These are phyloP conservation scores for Lithophane ornitopus DNA, from an alignment of 2,888 invertebrate genomes.

Conservation along the genomic window DNA sequence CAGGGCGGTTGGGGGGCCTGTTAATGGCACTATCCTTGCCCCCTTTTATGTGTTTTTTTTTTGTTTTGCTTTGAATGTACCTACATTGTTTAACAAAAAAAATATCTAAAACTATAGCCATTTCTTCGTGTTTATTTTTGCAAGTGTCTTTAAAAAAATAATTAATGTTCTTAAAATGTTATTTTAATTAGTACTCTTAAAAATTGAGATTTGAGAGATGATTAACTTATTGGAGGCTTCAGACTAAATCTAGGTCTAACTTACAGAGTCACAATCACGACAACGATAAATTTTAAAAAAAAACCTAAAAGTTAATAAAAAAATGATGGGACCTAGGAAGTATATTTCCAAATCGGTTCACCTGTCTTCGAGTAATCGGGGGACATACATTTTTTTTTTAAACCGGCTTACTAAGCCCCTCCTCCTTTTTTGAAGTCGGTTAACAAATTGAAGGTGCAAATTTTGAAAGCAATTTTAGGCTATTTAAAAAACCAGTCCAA, in stretches of 20 bases:
- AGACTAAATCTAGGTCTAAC: background rate
- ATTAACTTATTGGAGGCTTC: background rate
- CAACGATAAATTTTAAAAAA: background rate
- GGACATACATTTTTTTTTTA: no score
- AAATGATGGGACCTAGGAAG: no score
- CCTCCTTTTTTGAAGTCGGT: no score
- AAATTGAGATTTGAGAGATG: background rate
- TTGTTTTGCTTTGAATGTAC: constrained; percentile 12
- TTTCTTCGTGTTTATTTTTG: background rate
- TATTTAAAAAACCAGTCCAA: background rate
- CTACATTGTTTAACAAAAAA: background rate
- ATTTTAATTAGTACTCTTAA: background rate
- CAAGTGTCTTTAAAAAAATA: background rate
- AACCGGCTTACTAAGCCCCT: no score
- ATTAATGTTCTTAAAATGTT: background rate
- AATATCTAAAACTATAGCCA: background rate
- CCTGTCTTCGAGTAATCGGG: no score
- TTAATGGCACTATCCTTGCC: background rate
- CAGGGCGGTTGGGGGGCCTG: background rate
- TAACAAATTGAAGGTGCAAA: background rate
- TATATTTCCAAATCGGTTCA: no score
- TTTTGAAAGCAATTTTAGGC: no score
- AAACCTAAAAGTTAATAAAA: no score
- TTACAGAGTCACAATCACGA: background rate
- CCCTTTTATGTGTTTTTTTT: constrained; percentile 6